Evolutionary conservation across 2,113 vertebrate genomes (phyloP).

Genomic region (Passer montanus): DNA sequence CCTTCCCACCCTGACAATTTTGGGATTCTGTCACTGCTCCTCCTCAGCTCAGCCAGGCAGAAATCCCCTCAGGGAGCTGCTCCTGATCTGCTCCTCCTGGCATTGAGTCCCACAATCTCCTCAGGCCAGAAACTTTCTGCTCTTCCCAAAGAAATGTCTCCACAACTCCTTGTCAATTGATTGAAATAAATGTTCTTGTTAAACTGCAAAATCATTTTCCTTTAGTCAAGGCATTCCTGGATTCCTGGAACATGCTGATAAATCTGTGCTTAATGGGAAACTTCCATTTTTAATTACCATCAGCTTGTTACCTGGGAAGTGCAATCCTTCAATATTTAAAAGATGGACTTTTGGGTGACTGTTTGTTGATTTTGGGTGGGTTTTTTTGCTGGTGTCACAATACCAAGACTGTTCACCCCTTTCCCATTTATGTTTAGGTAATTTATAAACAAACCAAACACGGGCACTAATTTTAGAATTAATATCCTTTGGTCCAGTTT

Average conservation of each 20-base stretch:
- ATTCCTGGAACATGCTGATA: neutral
- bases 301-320: neutral
- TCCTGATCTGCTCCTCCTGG: neutral
- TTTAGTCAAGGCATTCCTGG: neutral
- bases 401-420: neutral
- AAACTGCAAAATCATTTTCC: neutral
- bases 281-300: neutral
- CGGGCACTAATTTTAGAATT: neutral
- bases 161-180: neutral
- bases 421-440: neutral
- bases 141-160: neutral
- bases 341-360: neutral
- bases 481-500: neutral
- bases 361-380: neutral
- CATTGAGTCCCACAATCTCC: neutral
- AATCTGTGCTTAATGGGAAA: neutral
- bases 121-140: neutral
- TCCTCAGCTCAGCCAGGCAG: neutral
- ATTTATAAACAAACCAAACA: neutral
- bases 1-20: too few species aligned
- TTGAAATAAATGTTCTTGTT: neutral
- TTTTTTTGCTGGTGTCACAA: neutral
- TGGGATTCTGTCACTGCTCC: neutral
- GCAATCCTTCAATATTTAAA: neutral
- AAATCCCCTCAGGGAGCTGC: neutral